Conservation (phyloP, 1,140 invertebrate species). For the Diabrotica undecimpunctata region DNA sequence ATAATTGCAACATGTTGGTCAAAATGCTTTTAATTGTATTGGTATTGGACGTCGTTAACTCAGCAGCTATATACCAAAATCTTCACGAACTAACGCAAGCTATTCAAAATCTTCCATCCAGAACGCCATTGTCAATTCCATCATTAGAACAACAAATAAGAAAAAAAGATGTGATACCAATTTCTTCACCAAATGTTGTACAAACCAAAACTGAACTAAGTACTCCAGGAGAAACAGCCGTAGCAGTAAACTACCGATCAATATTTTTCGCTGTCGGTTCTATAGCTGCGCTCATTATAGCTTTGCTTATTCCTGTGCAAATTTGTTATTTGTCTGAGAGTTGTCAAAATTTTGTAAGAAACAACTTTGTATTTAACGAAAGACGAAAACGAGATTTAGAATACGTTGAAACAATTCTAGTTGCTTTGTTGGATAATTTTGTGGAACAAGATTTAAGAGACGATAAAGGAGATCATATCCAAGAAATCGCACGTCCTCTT, state of each 20-base stretch:
- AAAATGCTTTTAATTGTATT: no score
- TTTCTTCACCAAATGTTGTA: no score
- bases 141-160: no score
- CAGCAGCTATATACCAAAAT: no score
- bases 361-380: neutral
- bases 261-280: neutral
- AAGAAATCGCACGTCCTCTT: neutral
- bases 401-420: constrained; percentile 8
- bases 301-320: neutral
- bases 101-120: no score
- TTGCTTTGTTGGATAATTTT: constrained; percentile 1
- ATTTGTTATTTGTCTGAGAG: neutral
- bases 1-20: no score
- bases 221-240: neutral
- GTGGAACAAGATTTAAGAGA: constrained; percentile 7
- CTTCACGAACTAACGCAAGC: no score
- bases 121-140: no score
- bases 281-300: no score
- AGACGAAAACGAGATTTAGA: constrained; percentile 4
- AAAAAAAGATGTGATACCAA: no score
- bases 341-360: neutral
- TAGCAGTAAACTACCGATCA: neutral
- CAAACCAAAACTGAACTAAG: no score
- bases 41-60: no score
- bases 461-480: neutral